phyloP scores from a whole-genome alignment of 2,113 vertebrate genomes.

The Calyptommatus sinebrachiatus region DNA sequence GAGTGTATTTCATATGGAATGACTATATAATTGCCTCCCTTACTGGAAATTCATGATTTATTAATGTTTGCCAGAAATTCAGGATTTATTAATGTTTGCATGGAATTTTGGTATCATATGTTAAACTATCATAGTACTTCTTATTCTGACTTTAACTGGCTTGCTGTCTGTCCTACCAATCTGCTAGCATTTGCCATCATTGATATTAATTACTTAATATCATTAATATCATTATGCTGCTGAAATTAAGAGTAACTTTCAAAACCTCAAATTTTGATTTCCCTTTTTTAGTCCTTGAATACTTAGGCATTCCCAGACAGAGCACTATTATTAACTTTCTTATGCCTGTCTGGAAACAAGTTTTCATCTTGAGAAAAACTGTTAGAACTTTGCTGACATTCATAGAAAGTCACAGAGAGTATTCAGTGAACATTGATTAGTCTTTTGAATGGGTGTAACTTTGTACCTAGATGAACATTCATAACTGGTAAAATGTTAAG shows the following conservation, averaged over 20 bases:
- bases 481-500: background rate
- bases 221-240: background rate
- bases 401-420: background rate
- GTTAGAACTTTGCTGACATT: background rate
- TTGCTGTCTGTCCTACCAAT: too few relatives aligned
- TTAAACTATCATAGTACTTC: too few relatives aligned
- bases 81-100: too few relatives aligned
- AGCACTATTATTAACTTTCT: background rate
- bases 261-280: background rate
- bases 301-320: background rate
- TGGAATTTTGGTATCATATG: too few relatives aligned
- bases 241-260: background rate
- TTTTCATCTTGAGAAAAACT: background rate
- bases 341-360: background rate
- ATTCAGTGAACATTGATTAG: background rate
- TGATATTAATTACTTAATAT: too few relatives aligned
- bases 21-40: too few relatives aligned
- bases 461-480: background rate
- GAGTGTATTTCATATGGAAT: too few relatives aligned
- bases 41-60: too few relatives aligned
- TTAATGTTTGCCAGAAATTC: too few relatives aligned
- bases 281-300: background rate
- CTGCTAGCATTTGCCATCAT: too few relatives aligned
- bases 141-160: too few relatives aligned
- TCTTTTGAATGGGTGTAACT: background rate